Evolutionary conservation across 2,797 vertebrate genomes (phyloP), one percentile per base, ranked within the genome.

Genomic region (Nannoperca obscura): DNA sequence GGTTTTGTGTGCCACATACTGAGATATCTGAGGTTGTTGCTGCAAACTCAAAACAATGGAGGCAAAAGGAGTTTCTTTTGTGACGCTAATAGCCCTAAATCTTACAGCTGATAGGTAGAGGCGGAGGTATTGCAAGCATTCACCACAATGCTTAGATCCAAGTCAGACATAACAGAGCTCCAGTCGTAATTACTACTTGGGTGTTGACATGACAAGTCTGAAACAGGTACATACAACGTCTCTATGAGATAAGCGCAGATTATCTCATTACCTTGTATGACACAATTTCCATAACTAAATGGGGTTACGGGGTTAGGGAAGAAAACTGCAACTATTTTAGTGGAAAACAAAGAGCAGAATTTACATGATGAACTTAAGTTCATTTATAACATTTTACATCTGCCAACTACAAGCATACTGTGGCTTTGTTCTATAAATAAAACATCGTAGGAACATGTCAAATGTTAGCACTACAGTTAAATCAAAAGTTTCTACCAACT

Each of bases 201-300:
- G 40, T 34, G 40, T n/a, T 42, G 54, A 50, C 17, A 8, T 36
- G 19, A 59, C 40, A 55, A 54, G 30, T 57, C 4, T 50, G 19
- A 60, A 38, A 38, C 46, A 49, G 22, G 3, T 36, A 53, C 60
- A n/a, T 64, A 38, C 20, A 59, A 46, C 12, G 62, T 76, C 4
- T 38, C 80, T 47, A 5, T 59, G 12, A 53, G 5, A 34, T 38
- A 52, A 7, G 14, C 7, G 5, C n/a, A 20, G 22, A 30, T 68
- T 32, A 52, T 49, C 24, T 52, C 50, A 49, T 55, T 49, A 12
- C 38, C 2, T 59, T 34, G 14, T 55, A 62, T 68, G 53, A 49
- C n/a, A 60, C 38, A 0, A 66, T 71, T 66, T 52, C 50, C 34
- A 54, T 14, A 67, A 38, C 1, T 9, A 32, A 50, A 1, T 13